Percentiles rank a stretch among this genome's conserved stretches.
phyloP scores from a whole-genome alignment of 2,113 vertebrate species.

The Heterocephalus glaber region DNA sequence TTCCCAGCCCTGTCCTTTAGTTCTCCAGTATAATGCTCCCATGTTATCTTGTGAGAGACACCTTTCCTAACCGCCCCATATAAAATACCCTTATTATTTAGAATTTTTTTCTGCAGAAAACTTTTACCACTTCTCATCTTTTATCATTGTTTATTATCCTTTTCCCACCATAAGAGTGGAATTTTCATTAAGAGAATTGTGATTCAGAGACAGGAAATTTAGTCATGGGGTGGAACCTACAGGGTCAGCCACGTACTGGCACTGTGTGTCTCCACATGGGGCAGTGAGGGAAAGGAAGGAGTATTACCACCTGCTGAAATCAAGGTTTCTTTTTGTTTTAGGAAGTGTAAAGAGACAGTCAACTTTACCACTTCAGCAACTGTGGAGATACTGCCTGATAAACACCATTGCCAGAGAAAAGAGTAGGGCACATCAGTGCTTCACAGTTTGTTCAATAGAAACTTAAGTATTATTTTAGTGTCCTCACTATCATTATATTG shows the following conservation, averaged over 20 bases:
- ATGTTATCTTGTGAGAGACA: background rate
- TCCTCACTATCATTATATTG: background rate
- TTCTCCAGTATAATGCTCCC: background rate
- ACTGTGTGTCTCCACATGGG: background rate
- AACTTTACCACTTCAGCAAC: background rate
- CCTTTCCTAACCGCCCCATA: background rate
- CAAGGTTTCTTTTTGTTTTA: background rate
- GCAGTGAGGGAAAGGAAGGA: background rate
- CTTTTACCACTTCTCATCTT: background rate
- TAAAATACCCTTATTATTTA: background rate
- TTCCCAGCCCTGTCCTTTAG: background rate
- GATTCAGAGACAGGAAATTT: slow-evolving; percentile 74
- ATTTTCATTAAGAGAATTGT: background rate
- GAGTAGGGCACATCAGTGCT: background rate
- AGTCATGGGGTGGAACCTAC: slow-evolving; percentile 23
- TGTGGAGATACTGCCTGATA: background rate
- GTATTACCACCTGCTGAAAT: background rate
- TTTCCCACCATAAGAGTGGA: background rate
- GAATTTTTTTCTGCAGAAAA: background rate
- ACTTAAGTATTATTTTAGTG: background rate
- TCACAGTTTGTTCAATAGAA: background rate
- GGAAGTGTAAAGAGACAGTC: slow-evolving; percentile 1
- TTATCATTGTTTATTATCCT: background rate
- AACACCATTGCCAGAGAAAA: background rate
- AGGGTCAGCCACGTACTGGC: background rate